phyloP scores from a whole-genome alignment of 2,113 vertebrate species.

The Himantopus leucocephalus region DNA sequence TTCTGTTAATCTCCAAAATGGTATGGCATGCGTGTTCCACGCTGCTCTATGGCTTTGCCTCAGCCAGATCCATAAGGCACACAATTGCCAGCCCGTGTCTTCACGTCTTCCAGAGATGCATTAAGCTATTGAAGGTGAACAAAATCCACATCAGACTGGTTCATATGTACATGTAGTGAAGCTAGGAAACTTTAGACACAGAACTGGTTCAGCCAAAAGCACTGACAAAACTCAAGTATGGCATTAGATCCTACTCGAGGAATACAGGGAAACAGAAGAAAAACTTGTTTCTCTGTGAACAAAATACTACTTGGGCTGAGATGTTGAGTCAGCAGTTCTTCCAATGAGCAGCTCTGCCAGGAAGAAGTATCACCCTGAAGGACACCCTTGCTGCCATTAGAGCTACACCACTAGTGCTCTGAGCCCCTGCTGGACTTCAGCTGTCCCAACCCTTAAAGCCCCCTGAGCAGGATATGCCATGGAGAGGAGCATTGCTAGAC shows the following conservation, averaged over 20 bases:
- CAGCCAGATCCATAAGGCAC: background rate
- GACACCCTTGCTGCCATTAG: background rate
- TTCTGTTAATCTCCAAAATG: background rate
- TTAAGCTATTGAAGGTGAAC: background rate
- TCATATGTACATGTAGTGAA: fast-evolving
- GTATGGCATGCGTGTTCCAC: background rate
- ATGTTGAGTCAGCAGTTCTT: background rate
- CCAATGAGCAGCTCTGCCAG: background rate
- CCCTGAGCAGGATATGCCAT: background rate
- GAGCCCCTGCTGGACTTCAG: background rate
- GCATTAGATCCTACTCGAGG: background rate
- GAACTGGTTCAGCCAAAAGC: background rate
- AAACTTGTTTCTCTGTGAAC: background rate
- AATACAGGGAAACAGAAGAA: background rate
- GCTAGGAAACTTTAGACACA: background rate
- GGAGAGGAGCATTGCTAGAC: background rate
- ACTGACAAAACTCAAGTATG: background rate
- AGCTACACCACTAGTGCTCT: background rate
- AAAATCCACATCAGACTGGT: background rate
- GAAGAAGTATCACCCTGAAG: background rate
- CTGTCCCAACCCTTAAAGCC: background rate
- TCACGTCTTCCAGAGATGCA: background rate
- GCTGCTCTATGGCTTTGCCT: background rate
- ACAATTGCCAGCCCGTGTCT: background rate
- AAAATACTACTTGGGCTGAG: background rate